Conservation (phyloP, 2,888 invertebrate genomes). For the Himalopsyche tibetana region DNA sequence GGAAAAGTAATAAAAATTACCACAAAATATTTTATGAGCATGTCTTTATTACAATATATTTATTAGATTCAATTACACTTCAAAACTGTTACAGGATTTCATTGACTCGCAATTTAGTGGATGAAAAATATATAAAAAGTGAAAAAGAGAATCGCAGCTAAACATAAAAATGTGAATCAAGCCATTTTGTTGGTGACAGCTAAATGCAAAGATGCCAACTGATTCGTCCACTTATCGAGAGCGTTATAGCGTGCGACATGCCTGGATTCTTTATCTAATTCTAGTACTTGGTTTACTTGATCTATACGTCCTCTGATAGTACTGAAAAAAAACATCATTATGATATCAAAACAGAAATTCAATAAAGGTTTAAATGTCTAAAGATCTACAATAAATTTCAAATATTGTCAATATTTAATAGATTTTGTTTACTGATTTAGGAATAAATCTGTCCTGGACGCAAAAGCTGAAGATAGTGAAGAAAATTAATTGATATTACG, state of each 20-base stretch:
- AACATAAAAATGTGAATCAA: conserved; percentile 69
- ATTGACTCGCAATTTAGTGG: conserved; percentile 65
- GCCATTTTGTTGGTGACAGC: conserved; percentile 97
- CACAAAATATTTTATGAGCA: neutral
- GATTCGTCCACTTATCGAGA: conserved; percentile 96
- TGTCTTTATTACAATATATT: conserved; percentile 27
- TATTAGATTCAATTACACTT: neutral
- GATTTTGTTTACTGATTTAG: too few species aligned
- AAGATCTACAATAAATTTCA: too few species aligned
- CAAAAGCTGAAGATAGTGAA: neutral
- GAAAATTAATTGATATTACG: neutral
- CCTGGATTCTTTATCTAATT: conserved; percentile 87
- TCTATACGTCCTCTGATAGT: conserved; percentile 92
- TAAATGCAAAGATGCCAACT: conserved; percentile 90
- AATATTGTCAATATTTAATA: too few species aligned
- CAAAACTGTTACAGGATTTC: neutral
- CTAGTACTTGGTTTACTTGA: conserved; percentile 96
- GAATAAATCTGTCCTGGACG: neutral
- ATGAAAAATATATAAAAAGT: conserved; percentile 45
- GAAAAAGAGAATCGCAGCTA: conserved; percentile 17
- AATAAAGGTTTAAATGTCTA: too few species aligned
- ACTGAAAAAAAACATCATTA: conserved; percentile 72
- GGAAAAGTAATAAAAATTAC: too few species aligned
- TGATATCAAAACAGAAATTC: too few species aligned
- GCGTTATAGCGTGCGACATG: conserved; percentile 93